Evolutionary conservation across 2,113 vertebrate genomes (phyloP).

Genomic region (Neomonachus schauinslandi): DNA sequence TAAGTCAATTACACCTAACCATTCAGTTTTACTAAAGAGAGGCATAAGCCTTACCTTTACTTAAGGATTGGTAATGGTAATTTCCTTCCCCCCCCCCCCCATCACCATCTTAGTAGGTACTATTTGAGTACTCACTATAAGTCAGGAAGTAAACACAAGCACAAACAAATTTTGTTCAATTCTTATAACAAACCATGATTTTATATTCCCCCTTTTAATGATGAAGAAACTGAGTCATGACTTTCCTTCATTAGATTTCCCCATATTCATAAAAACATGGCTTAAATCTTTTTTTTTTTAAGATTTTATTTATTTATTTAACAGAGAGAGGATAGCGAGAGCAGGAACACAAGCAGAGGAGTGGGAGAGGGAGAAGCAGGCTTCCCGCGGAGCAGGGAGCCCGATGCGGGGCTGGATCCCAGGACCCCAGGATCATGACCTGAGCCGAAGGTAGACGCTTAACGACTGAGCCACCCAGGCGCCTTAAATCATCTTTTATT

Average conservation of each 20-base stretch:
- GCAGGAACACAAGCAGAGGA: too few relatives aligned
- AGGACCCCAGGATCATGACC: too few relatives aligned
- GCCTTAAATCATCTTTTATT: not conserved
- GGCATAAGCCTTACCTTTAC: not conserved
- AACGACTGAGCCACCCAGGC: too few relatives aligned
- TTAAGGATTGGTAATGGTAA: not conserved
- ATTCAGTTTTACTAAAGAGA: not conserved
- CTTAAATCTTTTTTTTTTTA: not conserved
- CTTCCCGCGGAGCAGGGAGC: too few relatives aligned
- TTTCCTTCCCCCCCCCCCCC: not conserved
- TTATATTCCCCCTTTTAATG: not conserved
- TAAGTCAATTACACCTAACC: not conserved
- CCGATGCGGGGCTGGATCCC: too few relatives aligned
- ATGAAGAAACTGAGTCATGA: not conserved
- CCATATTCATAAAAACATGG: not conserved
- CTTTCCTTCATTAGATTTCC: not conserved
- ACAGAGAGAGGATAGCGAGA: too few relatives aligned
- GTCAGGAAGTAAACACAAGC: not conserved
- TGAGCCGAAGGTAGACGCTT: too few relatives aligned
- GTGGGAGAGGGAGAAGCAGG: too few relatives aligned
- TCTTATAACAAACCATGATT: not conserved
- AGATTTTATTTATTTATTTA: too few relatives aligned
- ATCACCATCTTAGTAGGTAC: not conserved
- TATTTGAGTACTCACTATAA: not conserved
- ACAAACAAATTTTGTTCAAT: not conserved